phyloP scores from a whole-genome alignment of 2,888 invertebrate genomes.

The Epiblema foenella region DNA sequence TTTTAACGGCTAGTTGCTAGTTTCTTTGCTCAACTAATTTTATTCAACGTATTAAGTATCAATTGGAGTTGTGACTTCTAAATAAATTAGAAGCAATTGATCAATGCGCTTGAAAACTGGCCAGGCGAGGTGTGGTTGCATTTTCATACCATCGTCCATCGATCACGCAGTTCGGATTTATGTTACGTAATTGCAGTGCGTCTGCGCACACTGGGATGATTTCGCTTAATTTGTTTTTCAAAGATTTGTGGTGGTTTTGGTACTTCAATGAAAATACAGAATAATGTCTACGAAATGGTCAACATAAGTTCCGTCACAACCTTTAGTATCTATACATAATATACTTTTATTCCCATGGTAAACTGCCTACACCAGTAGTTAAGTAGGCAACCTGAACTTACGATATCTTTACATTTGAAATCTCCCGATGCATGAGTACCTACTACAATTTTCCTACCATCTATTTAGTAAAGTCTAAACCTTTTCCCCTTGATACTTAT shows the following conservation, averaged over 20 bases:
- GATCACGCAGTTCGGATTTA: conserved; percentile 78
- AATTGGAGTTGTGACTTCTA: conserved; percentile 43
- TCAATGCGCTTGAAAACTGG: conserved; percentile 68
- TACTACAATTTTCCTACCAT: not conserved
- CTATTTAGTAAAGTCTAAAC: not conserved
- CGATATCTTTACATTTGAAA: not conserved
- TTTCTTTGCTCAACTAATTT: conserved; percentile 37
- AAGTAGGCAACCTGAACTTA: not conserved
- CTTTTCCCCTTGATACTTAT: conserved; percentile 7
- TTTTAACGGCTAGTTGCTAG: conserved; percentile 20
- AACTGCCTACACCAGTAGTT: not conserved
- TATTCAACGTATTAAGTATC: conserved; percentile 34
- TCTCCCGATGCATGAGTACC: not conserved
- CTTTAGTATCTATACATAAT: not conserved
- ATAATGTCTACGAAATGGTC: conserved; percentile 3
- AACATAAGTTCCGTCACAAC: not conserved
- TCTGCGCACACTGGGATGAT: conserved; percentile 57
- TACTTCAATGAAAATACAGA: conserved; percentile 47
- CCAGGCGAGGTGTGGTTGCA: conserved; percentile 69
- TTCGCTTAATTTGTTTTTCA: conserved; percentile 64
- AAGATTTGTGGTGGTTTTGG: conserved; percentile 69
- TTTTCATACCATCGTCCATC: conserved; percentile 69
- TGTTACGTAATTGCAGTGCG: conserved; percentile 79
- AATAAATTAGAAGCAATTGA: conserved; percentile 60
- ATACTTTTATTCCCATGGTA: not conserved